These are phyloP conservation scores for Lophochroa leadbeateri DNA, from an alignment of 2,113 vertebrate species.

Conservation along the genomic window DNA sequence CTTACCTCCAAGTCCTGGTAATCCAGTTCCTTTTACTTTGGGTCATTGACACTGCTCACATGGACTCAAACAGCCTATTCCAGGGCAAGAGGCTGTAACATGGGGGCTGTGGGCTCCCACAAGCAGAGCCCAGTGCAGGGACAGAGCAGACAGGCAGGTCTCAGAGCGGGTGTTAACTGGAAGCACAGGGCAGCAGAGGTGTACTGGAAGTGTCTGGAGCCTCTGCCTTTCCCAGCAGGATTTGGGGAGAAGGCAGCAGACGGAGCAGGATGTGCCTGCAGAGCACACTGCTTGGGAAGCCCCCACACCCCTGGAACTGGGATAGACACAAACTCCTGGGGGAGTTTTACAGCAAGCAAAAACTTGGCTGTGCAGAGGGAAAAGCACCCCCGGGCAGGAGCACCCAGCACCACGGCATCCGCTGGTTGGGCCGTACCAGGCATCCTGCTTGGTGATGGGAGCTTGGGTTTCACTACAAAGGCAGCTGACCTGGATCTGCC, in stretches of 20 bases:
- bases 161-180: background rate
- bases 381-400: background rate
- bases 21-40: background rate
- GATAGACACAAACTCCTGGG: background rate
- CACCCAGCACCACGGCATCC: background rate
- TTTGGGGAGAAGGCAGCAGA: background rate
- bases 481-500: background rate
- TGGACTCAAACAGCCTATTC: no score
- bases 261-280: background rate
- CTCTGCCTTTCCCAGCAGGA: background rate
- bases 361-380: background rate
- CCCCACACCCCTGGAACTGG: background rate
- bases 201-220: background rate
- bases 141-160: background rate
- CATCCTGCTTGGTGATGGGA: background rate
- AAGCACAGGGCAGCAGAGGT: fast-evolving
- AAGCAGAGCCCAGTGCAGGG: background rate
- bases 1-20: background rate
- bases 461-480: background rate
- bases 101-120: background rate
- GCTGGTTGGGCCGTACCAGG: background rate
- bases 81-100: background rate
- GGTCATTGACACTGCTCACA: fast-evolving
- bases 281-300: background rate
- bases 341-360: background rate